phyloP scores from a whole-genome alignment of 2,888 invertebrate genomes.

The Cheilosia scutellata region DNA sequence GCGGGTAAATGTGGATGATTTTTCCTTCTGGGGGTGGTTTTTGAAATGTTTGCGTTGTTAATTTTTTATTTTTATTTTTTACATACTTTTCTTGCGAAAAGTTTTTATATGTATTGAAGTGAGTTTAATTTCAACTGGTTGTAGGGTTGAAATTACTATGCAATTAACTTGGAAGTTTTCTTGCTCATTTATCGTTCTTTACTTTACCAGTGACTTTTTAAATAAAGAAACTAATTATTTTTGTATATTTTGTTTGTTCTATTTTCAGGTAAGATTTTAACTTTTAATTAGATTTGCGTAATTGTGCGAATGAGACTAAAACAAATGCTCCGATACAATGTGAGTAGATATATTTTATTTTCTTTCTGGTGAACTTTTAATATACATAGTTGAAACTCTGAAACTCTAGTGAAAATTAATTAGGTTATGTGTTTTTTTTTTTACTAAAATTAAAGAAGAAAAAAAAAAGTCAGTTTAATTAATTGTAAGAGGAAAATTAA shows the following conservation, averaged over 20 bases:
- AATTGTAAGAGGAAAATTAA: too few relatives aligned
- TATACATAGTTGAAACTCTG: not conserved
- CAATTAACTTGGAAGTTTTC: conserved; percentile 57
- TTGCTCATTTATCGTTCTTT: conserved; percentile 31
- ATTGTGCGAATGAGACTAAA: conserved; percentile 62
- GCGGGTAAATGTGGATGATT: conserved; percentile 52
- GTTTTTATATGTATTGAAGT: conserved; percentile 40
- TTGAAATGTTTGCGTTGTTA: conserved; percentile 21
- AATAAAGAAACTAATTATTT: conserved; percentile 48
- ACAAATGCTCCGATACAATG: conserved; percentile 69
- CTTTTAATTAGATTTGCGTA: conserved; percentile 69
- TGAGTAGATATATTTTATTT: conserved; percentile 54
- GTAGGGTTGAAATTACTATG: conserved; percentile 60
- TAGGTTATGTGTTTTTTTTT: too few relatives aligned
- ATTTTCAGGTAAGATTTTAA: conserved; percentile 72
- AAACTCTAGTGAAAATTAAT: not conserved
- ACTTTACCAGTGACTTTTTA: conserved; percentile 28
- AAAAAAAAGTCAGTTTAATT: too few relatives aligned
- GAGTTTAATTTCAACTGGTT: conserved; percentile 48
- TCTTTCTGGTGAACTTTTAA: not conserved
- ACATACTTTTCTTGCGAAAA: conserved; percentile 28
- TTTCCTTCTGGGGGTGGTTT: conserved; percentile 42
- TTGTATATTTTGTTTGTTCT: conserved; percentile 34
- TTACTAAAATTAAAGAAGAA: too few relatives aligned
- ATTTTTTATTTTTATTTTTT: conserved; percentile 37